Evolutionary conservation across 2,888 invertebrate species (phyloP).

Genomic region (Autographa gamma): DNA sequence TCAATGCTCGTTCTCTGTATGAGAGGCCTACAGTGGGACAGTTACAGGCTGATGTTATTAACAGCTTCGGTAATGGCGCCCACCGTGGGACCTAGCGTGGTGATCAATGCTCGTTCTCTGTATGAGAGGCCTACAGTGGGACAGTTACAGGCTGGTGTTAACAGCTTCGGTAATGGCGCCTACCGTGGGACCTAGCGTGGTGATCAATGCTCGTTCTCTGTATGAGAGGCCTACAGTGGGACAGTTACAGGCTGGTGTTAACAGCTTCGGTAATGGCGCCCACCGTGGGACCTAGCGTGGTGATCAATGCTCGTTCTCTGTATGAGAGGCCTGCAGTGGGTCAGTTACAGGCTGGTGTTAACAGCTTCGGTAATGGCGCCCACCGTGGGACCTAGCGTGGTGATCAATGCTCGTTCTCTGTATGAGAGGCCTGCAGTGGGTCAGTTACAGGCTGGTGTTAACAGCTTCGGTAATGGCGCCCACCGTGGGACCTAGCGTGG

Average conservation of each 20-base stretch:
- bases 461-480: no score
- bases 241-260: constrained; percentile 4
- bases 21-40: constrained; percentile 4
- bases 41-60: constrained; percentile 4
- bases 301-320: constrained; percentile 4
- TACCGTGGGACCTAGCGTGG: background rate
- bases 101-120: constrained; percentile 4
- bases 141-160: constrained; percentile 4
- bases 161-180: no score
- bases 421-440: constrained; percentile 4
- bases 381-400: background rate
- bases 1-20: constrained; percentile 4
- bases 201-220: constrained; percentile 4
- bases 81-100: background rate
- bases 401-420: constrained; percentile 4
- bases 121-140: constrained; percentile 4
- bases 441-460: constrained; percentile 4
- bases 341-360: constrained; percentile 4
- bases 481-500: background rate
- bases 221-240: constrained; percentile 4
- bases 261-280: no score
- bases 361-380: no score
- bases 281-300: background rate
- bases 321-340: constrained; percentile 4
- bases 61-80: no score